Conservation (phyloP, 2,797 vertebrate genomes). For the Hydrolagus colliei region DNA sequence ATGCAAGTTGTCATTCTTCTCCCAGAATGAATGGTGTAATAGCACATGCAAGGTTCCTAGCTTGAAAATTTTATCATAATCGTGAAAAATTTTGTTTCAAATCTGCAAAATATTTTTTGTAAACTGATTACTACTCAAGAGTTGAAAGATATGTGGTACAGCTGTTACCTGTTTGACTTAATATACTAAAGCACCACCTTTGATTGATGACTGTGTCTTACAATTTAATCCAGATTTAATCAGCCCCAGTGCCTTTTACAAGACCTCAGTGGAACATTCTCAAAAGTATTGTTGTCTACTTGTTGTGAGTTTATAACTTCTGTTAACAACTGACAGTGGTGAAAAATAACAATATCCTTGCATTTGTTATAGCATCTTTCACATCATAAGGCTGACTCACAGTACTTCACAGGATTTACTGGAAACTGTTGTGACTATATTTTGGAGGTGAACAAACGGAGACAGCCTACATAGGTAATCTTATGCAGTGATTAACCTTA, state of each 20-base stretch:
- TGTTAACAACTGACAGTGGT: not conserved
- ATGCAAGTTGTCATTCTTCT: too few relatives aligned
- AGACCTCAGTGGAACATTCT: not conserved
- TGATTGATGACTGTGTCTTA: not conserved
- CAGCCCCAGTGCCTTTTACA: not conserved
- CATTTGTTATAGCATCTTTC: too few relatives aligned
- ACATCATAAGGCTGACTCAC: too few relatives aligned
- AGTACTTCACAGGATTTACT: too few relatives aligned
- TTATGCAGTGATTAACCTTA: too few relatives aligned
- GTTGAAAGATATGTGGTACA: not conserved
- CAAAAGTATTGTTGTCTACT: not conserved
- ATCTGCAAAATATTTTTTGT: not conserved
- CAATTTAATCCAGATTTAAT: constrained; percentile 18
- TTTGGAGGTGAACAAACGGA: too few relatives aligned
- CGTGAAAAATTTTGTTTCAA: not conserved
- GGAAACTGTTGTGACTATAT: too few relatives aligned
- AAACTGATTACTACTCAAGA: not conserved
- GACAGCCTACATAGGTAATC: too few relatives aligned
- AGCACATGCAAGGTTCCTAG: too few relatives aligned
- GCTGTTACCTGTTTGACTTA: not conserved
- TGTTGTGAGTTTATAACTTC: not conserved
- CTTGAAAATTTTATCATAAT: not conserved
- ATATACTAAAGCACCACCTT: not conserved
- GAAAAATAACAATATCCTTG: too few relatives aligned
- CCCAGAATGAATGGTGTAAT: too few relatives aligned